Base-by-base conservation (phyloP, 2,113 vertebrate species). In the Canis aureus region DNA sequence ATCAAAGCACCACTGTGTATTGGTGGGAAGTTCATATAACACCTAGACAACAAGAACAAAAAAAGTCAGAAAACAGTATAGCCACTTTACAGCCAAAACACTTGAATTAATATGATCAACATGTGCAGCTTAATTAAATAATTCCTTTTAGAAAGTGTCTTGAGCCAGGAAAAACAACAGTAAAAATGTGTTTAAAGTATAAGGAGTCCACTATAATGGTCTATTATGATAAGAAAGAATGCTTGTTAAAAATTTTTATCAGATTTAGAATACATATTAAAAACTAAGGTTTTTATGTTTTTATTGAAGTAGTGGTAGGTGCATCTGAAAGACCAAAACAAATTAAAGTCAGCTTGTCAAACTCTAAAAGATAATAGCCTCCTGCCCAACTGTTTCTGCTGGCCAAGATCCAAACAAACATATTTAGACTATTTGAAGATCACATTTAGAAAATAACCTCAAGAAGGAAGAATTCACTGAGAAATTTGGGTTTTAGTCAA, bases 1-100 rank as follows among this genome's bases (percentile, higher is more conserved):
- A 89, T 99, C 99, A 73, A 99, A 99, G 98, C 99, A 99, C 99
- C 99, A 99, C 98, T 99, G 99, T 0, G 99, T 99, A 96, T 99
- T 99, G 0, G 99, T 99, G 43, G 99, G 99, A 94, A 99, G 97
- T 98, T 99, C 99, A 27, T 99, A 99, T 88, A 99, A 97, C 67
- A 99, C 99, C 99, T 99, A 98, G 15, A 32, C 51, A 86, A 74
- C 87, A 95, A 74, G 89, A 87, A 92, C n/a, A 25, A 85, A 23
- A 71, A 91, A 64, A 57, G 22, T 96, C 57, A 96, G 76, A 88
- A 94, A 95, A 93, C 0, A 12, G 8, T 38, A 74, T 0, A 84
- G 81, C 9, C 10, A 51, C 49, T 92, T 76, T 67, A 81, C 0
- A 85, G 79, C 35, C 55, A 59, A 64, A 95, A 69, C 19, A 86